Base-by-base conservation (phyloP, 2,888 invertebrate genomes). In the Lochmaea capreae region DNA sequence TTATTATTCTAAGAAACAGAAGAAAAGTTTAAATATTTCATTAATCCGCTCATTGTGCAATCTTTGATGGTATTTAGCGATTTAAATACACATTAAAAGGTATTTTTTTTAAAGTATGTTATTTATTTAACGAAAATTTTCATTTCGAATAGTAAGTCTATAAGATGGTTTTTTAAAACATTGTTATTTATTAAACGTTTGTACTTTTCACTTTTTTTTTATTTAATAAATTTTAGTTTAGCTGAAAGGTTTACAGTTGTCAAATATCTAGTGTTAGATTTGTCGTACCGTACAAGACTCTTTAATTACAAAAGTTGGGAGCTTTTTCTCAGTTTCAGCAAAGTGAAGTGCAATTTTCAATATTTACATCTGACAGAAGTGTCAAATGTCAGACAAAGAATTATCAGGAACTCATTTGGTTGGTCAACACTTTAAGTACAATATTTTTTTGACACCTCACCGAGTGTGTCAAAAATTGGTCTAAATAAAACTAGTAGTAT, bases 1-100 rank as follows among this genome's bases (percentile, higher is more conserved):
- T 67, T 76, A 72, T 16, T 76, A 54, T 65, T 75, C 26, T 77
- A 67, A 73, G 22, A 42, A 18, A 12, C 57, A 65, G 14, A 52
- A 52, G 16, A 16, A 16, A 11, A 14, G 6, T 16, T 43, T 42
- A 6, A 43, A 63, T 18, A 9, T n/a, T 33, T 61, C 9, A 39
- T 33, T 59, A 9, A 62, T 18, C 33, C 66, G 59, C 66, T 71
- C 46, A 49, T 18, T 42, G 62, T 62, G 42, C 62, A 63, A 63
- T 63, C 62, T 10, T 43, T 18, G 42, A 43, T 16, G 14, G 39
- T 63, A 43, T 43, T 43, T 43, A 63, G 33, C 12, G 43, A 62
- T 62, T 43, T 62, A 33, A 33, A 10, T n/a, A 59, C 39, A 33
- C 33, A 10, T 59, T 59, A 39, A 11, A 57, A n/a, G 18, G 57